Percentiles rank a stretch among this genome's conserved stretches.
phyloP scores from a whole-genome alignment of 2,888 invertebrate species.

The Quadroppia sp. region DNA sequence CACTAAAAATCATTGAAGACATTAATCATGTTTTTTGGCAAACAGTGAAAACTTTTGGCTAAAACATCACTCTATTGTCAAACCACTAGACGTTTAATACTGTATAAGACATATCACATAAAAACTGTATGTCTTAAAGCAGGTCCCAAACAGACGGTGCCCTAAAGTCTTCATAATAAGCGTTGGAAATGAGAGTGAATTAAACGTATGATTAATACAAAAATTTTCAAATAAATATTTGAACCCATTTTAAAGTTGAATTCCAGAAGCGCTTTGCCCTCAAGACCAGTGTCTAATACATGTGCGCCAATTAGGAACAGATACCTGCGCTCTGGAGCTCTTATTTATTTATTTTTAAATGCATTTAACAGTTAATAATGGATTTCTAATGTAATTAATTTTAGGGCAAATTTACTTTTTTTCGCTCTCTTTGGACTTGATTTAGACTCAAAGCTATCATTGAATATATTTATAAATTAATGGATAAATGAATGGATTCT shows the following conservation, averaged over 20 bases:
- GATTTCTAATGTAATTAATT: slow-evolving; percentile 33
- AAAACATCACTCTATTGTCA: slow-evolving; percentile 3
- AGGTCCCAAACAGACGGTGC: not conserved
- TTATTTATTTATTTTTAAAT: slow-evolving; percentile 23
- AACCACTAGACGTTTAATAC: not conserved
- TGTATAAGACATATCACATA: not conserved
- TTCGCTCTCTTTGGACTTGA: not conserved
- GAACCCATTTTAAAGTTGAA: slow-evolving; percentile 2
- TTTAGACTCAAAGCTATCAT: not conserved
- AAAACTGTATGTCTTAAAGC: too few species aligned
- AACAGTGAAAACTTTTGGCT: not conserved
- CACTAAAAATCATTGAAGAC: not conserved
- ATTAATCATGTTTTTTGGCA: slow-evolving; percentile 19
- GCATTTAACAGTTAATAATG: slow-evolving; percentile 33
- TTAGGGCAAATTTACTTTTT: not conserved
- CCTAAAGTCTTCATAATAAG: not conserved
- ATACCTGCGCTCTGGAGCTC: not conserved
- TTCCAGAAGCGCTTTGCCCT: slow-evolving; percentile 28
- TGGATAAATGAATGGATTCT: not conserved
- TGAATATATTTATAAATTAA: not conserved
- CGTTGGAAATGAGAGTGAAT: slow-evolving; percentile 6
- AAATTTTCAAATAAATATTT: not conserved
- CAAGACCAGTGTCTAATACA: not conserved
- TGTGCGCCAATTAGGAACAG: not conserved
- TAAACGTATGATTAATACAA: slow-evolving; percentile 7